Percentiles rank a stretch among this genome's conserved stretches.
These are phyloP conservation scores for Zaprionus africanus DNA, from an alignment of 1,140 invertebrate genomes.

Conservation along the genomic window DNA sequence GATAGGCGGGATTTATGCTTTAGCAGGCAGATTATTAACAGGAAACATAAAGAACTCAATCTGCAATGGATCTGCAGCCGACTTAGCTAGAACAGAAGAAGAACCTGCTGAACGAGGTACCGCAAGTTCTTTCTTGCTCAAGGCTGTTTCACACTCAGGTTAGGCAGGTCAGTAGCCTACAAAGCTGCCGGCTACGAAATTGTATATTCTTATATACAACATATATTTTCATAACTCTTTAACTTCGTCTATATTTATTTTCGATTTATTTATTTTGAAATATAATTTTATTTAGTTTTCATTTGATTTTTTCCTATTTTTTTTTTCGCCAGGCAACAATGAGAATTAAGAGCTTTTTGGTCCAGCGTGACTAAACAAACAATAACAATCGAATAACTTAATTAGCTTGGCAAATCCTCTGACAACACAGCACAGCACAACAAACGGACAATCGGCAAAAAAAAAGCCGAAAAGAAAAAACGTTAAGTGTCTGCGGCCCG, in stretches of 20 bases:
- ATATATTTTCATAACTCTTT: conserved; percentile 38
- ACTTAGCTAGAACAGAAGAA: not conserved
- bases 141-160: not conserved
- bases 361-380: conserved; percentile 50
- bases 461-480: conserved; percentile 13
- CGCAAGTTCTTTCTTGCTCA: not conserved
- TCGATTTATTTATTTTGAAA: conserved; percentile 11
- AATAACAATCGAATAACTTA: conserved; percentile 61
- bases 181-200: not conserved
- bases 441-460: conserved; percentile 32
- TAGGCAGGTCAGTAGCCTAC: not conserved
- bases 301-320: conserved; percentile 8
- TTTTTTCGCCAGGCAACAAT: conserved; percentile 21
- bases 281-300: conserved; percentile 5
- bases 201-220: not conserved
- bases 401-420: conserved; percentile 67
- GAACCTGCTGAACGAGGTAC: not conserved
- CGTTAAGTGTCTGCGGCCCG: conserved; percentile 30
- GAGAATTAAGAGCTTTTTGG: conserved; percentile 47
- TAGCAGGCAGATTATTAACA: not conserved
- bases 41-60: not conserved
- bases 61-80: not conserved
- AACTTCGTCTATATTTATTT: conserved; percentile 14
- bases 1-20: not conserved
- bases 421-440: conserved; percentile 29